A percentile compares a stretch with the other conserved stretches of the same genome.
Evolutionary conservation across 2,113 vertebrate genomes (phyloP).

Genomic region (Micronycteris hirsuta): DNA sequence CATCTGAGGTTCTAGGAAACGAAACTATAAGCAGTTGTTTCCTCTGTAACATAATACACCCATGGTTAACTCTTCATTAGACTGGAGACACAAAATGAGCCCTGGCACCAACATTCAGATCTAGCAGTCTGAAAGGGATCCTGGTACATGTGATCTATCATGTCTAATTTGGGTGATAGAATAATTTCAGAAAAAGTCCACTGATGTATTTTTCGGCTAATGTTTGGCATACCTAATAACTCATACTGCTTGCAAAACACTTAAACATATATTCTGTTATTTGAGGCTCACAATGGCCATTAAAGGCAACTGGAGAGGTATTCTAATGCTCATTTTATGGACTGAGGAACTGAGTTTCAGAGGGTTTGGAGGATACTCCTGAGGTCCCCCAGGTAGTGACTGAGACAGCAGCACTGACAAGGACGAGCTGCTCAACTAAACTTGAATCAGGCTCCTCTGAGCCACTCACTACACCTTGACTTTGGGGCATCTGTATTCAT

Average conservation of each 20-base stretch:
- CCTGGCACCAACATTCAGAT: background rate
- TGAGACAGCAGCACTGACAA: background rate
- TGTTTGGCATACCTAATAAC: background rate
- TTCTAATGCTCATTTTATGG: background rate
- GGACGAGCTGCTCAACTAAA: background rate
- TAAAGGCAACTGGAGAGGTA: background rate
- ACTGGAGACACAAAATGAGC: background rate
- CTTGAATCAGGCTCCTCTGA: background rate
- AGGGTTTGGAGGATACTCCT: background rate
- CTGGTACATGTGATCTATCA: background rate
- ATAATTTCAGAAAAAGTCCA: background rate
- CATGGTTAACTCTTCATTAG: background rate
- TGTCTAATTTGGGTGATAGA: background rate
- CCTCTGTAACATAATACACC: background rate
- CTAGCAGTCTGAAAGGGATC: background rate
- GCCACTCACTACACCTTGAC: background rate
- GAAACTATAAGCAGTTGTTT: conserved; percentile 53
- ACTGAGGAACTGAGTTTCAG: background rate
- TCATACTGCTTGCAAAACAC: background rate
- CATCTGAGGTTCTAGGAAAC: conserved; percentile 59
- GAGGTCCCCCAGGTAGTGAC: background rate
- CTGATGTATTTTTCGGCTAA: background rate
- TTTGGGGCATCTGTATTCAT: background rate
- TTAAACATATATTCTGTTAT: background rate
- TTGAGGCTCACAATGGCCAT: background rate